A percentile compares a stretch with the other conserved stretches of the same genome.
Conservation (phyloP, 2,888 invertebrate species). For the Andrena marginata region DNA sequence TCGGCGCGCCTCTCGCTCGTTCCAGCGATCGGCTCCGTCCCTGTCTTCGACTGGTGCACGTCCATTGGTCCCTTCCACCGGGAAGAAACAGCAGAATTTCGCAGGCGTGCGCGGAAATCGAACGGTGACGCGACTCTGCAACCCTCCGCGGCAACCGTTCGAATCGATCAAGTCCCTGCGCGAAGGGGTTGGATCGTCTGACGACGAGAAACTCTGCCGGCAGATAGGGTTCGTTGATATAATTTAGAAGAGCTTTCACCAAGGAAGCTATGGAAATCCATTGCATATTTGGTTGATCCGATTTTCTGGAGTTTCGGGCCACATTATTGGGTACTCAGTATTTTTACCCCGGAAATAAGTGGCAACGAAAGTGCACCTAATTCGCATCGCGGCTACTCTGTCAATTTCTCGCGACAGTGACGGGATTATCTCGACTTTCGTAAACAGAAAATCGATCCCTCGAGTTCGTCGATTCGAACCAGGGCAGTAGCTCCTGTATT, state of each 20-base stretch:
- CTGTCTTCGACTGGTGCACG: constrained; percentile 7
- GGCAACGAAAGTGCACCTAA: background rate
- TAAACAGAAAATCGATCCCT: constrained; percentile 27
- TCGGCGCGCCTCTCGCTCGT: constrained; percentile 58
- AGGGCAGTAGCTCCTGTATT: background rate
- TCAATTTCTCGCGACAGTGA: constrained; percentile 26
- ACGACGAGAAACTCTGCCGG: background rate
- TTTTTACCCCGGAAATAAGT: constrained; percentile 2
- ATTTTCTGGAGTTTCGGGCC: background rate
- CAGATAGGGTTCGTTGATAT: background rate
- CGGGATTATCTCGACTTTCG: constrained; percentile 13
- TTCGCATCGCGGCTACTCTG: constrained; percentile 5
- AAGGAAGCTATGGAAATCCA: background rate
- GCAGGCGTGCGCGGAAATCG: constrained; percentile 22
- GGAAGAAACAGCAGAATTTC: constrained; percentile 2
- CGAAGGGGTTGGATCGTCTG: background rate
- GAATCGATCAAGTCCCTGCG: background rate
- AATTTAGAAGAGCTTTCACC: background rate
- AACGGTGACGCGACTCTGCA: background rate
- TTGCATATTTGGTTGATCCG: background rate
- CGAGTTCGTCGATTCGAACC: background rate
- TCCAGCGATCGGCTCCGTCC: constrained; percentile 15
- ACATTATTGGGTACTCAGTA: background rate
- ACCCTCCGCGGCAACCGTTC: background rate
- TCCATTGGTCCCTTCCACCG: background rate